Evolutionary conservation across 35 echinoderm and acorn worm genomes (phyloP), one percentile per base, ranked within the genome.

Genomic region (Stichopus chloronotus): DNA sequence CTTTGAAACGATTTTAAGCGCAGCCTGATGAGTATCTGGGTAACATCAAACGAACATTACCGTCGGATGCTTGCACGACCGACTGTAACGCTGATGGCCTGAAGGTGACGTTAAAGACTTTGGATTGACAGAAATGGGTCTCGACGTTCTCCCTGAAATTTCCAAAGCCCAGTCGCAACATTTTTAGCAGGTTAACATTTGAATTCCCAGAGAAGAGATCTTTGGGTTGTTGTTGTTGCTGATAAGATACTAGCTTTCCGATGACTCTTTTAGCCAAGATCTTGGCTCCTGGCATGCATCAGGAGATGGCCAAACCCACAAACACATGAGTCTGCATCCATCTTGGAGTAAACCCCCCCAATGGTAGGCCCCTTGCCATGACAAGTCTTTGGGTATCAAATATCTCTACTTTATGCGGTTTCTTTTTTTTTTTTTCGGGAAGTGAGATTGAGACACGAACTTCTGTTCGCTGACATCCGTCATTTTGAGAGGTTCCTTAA

Each of bases 91-190:
- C 55, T 52, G 43, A 83, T 83, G n/a, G 80, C 80, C n/a, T 83
- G 14, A 83, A 83, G 52, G 80, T 55, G 80, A 83, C 55, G 80
- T 83, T 55, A 55, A 52, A 56, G 80, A 83, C 80, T 17, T 14
- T 0, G 53, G 80, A 54, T 83, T 83, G 80, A 83, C 80, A 83
- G 80, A 83, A 83, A 83, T 83, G 55, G 80, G 80, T 83, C 80
- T 83, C 61, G 53, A 83, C 9, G 25, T 7, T 17, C 17, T 14
- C 80, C 55, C 80, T 55, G 4, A 5, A 25, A 83, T 4, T 55
- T 83, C 6, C 30, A 83, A 56, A 43, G 8, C 25, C 24, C 19
- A 19, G 9, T 65, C 19, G 61, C 61, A 65, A 65, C 61, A 65
- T 65, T 65, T 65, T 65, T 65, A 65, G 19, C 61, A 65, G 61